A percentile compares a stretch with the other conserved stretches of the same genome.
phyloP scores from a whole-genome alignment of 1,140 invertebrate genomes.

The Drosophila varians region DNA sequence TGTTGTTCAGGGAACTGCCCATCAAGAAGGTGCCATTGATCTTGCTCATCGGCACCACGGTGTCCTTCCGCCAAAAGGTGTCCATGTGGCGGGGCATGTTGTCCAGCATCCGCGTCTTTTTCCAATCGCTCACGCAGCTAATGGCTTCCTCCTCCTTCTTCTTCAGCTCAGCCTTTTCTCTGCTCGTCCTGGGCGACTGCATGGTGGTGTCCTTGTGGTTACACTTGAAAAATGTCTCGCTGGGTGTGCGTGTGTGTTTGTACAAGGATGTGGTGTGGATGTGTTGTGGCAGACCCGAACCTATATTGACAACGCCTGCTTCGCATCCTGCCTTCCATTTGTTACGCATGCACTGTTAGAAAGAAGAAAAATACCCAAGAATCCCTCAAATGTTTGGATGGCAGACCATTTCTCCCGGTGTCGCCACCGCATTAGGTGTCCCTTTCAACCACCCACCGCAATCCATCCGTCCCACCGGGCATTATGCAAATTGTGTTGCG shows the following conservation, averaged over 20 bases:
- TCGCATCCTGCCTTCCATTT: slow-evolving; percentile 16
- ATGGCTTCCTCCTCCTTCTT: background rate
- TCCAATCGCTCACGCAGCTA: slow-evolving; percentile 14
- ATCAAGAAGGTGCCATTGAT: background rate
- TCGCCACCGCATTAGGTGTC: slow-evolving; percentile 21
- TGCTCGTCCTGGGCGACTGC: background rate
- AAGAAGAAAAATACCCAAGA: background rate
- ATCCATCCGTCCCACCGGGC: slow-evolving; percentile 32
- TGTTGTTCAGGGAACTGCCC: background rate
- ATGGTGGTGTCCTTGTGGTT: slow-evolving; percentile 18
- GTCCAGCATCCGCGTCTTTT: background rate
- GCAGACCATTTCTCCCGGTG: slow-evolving; percentile 1
- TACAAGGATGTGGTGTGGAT: background rate
- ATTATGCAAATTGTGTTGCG: slow-evolving; percentile 77
- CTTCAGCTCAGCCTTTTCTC: background rate
- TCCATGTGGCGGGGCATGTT: slow-evolving; percentile 9
- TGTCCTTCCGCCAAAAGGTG: slow-evolving; percentile 48
- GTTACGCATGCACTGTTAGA: slow-evolving; percentile 20
- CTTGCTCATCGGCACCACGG: background rate
- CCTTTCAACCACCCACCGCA: slow-evolving; percentile 3
- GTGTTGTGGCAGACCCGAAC: slow-evolving; percentile 19
- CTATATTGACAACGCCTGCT: slow-evolving; percentile 33
- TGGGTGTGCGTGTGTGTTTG: background rate
- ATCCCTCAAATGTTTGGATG: background rate
- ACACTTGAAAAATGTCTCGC: background rate